Percentiles rank a stretch among this genome's conserved stretches.
Evolutionary conservation across 2,113 vertebrate genomes (phyloP).

Genomic region (Alces alces): DNA sequence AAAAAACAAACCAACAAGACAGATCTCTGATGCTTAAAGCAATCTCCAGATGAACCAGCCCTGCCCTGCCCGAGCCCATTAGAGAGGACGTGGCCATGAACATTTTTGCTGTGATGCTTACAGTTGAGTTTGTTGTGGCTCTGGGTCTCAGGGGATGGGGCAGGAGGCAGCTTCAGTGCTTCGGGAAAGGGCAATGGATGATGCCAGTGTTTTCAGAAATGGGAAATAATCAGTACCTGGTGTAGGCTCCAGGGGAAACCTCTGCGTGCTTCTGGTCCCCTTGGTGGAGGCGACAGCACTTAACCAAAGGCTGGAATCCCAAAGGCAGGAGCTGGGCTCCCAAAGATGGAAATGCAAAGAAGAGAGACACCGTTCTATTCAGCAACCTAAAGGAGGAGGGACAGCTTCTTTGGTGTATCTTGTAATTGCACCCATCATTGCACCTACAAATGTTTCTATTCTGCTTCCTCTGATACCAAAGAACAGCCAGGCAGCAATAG

Average conservation of each 20-base stretch:
- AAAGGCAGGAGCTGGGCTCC: not conserved
- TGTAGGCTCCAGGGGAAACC: too few relatives aligned
- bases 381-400: not conserved
- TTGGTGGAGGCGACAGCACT: not conserved
- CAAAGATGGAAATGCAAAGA: not conserved
- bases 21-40: too few relatives aligned
- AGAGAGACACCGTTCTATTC: not conserved
- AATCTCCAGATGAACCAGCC: not conserved
- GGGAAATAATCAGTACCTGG: not conserved
- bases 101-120: not conserved
- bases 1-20: too few relatives aligned
- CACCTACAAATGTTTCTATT: not conserved
- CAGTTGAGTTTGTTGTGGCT: not conserved
- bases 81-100: not conserved
- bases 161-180: rapidly evolving
- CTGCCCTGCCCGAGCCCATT: rapidly evolving
- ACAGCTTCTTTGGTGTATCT: not conserved
- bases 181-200: not conserved
- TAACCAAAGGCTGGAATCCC: not conserved
- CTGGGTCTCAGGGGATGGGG: not conserved
- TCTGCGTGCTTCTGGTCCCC: not conserved
- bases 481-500: not conserved
- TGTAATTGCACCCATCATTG: not conserved
- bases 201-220: not conserved
- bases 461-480: not conserved